A percentile compares a stretch with the other conserved stretches of the same genome.
Evolutionary conservation across 2,113 vertebrate species (phyloP).

Genomic region (Mugil cephalus): DNA sequence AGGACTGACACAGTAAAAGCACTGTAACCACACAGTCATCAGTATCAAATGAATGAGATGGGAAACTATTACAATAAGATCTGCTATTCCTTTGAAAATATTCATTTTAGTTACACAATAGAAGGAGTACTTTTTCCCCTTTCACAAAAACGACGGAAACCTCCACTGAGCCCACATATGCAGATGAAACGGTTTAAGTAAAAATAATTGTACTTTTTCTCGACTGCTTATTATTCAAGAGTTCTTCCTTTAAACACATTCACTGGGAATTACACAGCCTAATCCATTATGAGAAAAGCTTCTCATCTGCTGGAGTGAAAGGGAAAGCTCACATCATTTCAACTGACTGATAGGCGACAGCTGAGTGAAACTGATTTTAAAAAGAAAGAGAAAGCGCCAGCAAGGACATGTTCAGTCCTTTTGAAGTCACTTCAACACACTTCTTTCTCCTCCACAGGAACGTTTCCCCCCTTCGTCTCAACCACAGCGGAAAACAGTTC

Average conservation of each 20-base stretch:
- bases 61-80: background rate
- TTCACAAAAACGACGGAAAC: background rate
- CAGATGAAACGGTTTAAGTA: constrained; percentile 31
- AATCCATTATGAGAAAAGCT: constrained; percentile 31
- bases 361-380: constrained; percentile 13
- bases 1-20: background rate
- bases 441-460: background rate
- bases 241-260: constrained; percentile 27
- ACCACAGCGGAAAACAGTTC: background rate
- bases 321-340: constrained; percentile 10
- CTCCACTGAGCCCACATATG: constrained; percentile 4
- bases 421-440: constrained; percentile 2
- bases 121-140: background rate
- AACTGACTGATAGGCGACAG: constrained; percentile 32
- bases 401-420: constrained; percentile 31
- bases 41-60: constrained; percentile 10
- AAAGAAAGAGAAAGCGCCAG: background rate
- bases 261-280: constrained; percentile 27
- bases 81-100: background rate
- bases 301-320: constrained; percentile 19
- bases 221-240: constrained; percentile 34
- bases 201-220: constrained; percentile 26
- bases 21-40: constrained; percentile 12
- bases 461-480: background rate
- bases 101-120: background rate